These are phyloP conservation scores for Dendroctonus valens DNA, from an alignment of 1,140 invertebrate genomes.

Conservation along the genomic window DNA sequence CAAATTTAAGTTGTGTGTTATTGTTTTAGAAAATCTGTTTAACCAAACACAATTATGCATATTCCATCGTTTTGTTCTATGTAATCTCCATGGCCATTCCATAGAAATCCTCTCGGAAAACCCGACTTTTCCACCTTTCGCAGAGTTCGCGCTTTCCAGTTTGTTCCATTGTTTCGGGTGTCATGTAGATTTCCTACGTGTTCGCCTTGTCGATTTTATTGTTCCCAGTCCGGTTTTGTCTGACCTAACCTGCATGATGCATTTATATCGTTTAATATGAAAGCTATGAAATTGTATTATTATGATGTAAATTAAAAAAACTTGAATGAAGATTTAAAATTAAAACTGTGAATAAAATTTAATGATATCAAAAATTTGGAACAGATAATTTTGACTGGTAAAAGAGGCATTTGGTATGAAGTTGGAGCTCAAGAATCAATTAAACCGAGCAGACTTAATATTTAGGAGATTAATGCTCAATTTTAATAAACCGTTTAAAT, in stretches of 20 bases:
- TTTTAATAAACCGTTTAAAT: constrained; percentile 24
- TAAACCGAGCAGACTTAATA: too few species aligned
- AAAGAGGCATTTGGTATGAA: too few species aligned
- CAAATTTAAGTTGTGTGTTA: too few species aligned
- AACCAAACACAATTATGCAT: background rate
- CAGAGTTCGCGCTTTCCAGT: constrained; percentile 12
- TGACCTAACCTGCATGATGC: background rate
- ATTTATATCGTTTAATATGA: too few species aligned
- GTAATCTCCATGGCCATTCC: constrained; percentile 11
- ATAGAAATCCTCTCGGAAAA: constrained; percentile 6
- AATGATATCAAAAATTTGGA: too few species aligned
- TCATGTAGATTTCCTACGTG: constrained; percentile 17
- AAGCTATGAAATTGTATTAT: too few species aligned
- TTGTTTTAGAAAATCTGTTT: background rate
- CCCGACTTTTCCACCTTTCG: constrained; percentile 8
- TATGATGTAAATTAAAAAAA: too few species aligned
- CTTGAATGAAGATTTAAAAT: too few species aligned
- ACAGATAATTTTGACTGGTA: too few species aligned
- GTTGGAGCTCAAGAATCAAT: too few species aligned
- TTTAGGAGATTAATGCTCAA: background rate
- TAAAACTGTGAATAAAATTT: too few species aligned
- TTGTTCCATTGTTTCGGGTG: constrained; percentile 4
- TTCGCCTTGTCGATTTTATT: constrained; percentile 14
- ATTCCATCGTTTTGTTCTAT: constrained; percentile 2
- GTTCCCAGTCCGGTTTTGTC: background rate